phyloP scores from a whole-genome alignment of 2,797 vertebrate species.

The Sciurus vulgaris region DNA sequence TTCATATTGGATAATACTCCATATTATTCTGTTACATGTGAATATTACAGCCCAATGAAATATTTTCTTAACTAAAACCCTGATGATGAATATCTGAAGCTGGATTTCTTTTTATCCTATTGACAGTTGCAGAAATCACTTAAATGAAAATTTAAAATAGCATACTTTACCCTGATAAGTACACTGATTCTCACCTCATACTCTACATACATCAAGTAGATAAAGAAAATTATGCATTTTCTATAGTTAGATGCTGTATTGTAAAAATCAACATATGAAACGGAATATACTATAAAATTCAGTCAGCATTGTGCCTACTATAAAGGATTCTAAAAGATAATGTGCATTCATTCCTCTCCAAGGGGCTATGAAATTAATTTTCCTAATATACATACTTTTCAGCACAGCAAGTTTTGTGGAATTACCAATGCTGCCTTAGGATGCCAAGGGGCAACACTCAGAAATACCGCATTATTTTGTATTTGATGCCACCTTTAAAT shows the following conservation, averaged over 20 bases:
- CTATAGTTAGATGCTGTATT: not conserved
- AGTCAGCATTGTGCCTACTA: not conserved
- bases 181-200: not conserved
- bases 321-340: constrained; percentile 25
- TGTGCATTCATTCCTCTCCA: not conserved
- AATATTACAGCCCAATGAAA: not conserved
- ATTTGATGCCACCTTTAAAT: constrained; percentile 1
- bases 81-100: not conserved
- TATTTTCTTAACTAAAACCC: not conserved
- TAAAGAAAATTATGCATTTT: not conserved
- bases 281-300: not conserved
- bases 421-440: not conserved
- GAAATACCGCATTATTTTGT: constrained; percentile 45
- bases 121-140: not conserved
- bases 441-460: not conserved
- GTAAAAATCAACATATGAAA: not conserved
- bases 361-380: not conserved
- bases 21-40: not conserved
- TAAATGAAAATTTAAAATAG: not conserved
- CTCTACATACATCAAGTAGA: not conserved
- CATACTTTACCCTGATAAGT: not conserved
- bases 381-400: not conserved
- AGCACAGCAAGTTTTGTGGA: not conserved
- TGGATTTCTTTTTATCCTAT: not conserved
- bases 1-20: not conserved